Conservation (phyloP, 2,888 invertebrate genomes). For the Holacanthella duospinosa region DNA sequence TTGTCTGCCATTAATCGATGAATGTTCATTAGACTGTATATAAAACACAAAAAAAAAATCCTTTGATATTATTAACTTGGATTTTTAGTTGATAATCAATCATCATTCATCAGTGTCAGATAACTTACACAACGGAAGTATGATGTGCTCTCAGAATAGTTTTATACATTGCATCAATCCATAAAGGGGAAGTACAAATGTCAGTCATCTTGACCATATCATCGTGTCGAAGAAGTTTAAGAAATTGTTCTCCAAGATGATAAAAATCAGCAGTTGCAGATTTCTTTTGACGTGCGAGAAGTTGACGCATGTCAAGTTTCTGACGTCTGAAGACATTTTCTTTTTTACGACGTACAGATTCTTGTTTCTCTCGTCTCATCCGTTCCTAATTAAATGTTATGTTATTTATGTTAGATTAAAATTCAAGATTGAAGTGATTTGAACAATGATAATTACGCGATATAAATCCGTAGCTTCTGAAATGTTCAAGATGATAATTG, state of each 20-base stretch:
- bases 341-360: conserved; percentile 25
- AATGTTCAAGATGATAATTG: conserved; percentile 37
- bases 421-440: not conserved
- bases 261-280: conserved; percentile 29
- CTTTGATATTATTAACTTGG: not conserved
- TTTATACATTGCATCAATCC: conserved; percentile 32
- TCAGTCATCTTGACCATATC: conserved; percentile 25
- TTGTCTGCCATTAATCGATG: conserved; percentile 31
- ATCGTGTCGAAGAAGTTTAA: conserved; percentile 29
- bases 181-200: conserved; percentile 29
- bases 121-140: conserved; percentile 27
- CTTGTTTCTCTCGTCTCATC: conserved; percentile 19
- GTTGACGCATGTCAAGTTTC: conserved; percentile 31
- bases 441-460: conserved; percentile 16
- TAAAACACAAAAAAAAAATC: too few species aligned
- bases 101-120: not conserved
- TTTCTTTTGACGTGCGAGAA: conserved; percentile 24
- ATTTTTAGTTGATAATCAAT: not conserved
- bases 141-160: conserved; percentile 20
- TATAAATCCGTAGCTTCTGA: conserved; percentile 35
- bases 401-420: not conserved
- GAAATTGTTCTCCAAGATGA: conserved; percentile 25
- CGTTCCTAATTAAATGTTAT: conserved; percentile 11
- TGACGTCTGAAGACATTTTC: conserved; percentile 32
- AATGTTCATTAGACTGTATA: conserved; percentile 28